These are phyloP conservation scores for Mythimna pallens DNA, from an alignment of 2,888 invertebrate genomes.

Conservation along the genomic window DNA sequence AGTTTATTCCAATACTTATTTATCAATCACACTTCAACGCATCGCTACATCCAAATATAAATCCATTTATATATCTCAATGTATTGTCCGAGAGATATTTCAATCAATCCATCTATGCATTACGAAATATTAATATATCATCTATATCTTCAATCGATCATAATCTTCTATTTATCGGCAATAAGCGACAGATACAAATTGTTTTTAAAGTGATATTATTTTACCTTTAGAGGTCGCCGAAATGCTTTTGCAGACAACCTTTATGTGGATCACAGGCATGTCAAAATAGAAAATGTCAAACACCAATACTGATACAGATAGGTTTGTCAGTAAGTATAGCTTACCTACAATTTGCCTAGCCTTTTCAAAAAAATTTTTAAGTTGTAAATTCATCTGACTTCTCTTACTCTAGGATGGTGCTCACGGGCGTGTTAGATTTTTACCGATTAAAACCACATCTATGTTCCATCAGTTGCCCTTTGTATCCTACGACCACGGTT, in stretches of 20 bases:
- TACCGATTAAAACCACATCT: no score
- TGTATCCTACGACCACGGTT: no score
- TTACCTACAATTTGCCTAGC: no score
- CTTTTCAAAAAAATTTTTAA: no score
- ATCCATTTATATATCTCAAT: conserved; percentile 3
- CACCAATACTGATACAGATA: no score
- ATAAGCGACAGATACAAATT: conserved; percentile 30
- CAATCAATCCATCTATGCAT: conserved; percentile 24
- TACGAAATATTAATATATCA: conserved; percentile 29
- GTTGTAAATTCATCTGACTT: no score
- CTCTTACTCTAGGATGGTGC: no score
- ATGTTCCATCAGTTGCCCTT: no score
- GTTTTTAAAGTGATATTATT: conserved; percentile 23
- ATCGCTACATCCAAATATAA: conserved; percentile 16
- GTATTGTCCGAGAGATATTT: conserved; percentile 1
- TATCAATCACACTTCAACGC: conserved; percentile 17
- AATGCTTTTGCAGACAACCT: conserved; percentile 11
- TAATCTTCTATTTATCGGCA: conserved; percentile 1
- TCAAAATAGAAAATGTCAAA: background rate
- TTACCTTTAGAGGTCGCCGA: background rate
- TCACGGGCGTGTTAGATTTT: no score
- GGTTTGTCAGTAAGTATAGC: no score
- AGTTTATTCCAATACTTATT: conserved; percentile 2
- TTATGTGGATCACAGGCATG: background rate
- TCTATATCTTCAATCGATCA: conserved; percentile 27